These are phyloP conservation scores for Heliconius nattereri DNA, from an alignment of 1,140 invertebrate species.

Conservation along the genomic window DNA sequence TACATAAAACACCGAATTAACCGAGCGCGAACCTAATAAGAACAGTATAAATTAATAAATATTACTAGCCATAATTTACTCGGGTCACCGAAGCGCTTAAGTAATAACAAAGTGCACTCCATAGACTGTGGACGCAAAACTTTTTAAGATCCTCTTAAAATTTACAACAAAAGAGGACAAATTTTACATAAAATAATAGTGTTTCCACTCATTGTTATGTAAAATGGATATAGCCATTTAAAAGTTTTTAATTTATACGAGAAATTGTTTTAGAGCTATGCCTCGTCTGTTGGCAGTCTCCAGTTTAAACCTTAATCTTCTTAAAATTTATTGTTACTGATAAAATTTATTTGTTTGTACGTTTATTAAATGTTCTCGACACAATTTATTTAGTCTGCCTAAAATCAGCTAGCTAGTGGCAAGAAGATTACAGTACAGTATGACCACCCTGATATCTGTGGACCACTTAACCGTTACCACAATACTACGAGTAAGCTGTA, in stretches of 20 bases:
- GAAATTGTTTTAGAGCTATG: constrained; percentile 48
- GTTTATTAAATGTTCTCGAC: background rate
- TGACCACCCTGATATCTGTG: background rate
- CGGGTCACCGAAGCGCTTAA: background rate
- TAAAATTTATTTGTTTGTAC: constrained; percentile 18
- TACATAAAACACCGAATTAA: too few relatives aligned
- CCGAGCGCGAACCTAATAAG: background rate
- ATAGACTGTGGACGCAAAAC: background rate
- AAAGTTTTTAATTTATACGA: constrained; percentile 65
- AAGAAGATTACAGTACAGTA: background rate
- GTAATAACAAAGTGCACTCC: background rate
- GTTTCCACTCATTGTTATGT: constrained; percentile 56
- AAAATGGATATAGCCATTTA: constrained; percentile 57
- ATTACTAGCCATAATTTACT: background rate
- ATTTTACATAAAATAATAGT: constrained; percentile 55
- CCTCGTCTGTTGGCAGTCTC: constrained; percentile 28
- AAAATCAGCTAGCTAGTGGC: background rate
- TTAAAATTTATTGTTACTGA: constrained; percentile 30
- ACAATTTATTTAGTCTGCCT: background rate
- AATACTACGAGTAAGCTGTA: background rate
- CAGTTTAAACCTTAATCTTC: constrained; percentile 15
- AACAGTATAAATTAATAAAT: background rate
- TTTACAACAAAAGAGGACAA: constrained; percentile 33
- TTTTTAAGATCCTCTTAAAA: constrained; percentile 41
- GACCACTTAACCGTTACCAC: background rate